These are phyloP conservation scores for Tokudaia muenninki DNA, from an alignment of 2,797 vertebrate genomes.

Conservation along the genomic window DNA sequence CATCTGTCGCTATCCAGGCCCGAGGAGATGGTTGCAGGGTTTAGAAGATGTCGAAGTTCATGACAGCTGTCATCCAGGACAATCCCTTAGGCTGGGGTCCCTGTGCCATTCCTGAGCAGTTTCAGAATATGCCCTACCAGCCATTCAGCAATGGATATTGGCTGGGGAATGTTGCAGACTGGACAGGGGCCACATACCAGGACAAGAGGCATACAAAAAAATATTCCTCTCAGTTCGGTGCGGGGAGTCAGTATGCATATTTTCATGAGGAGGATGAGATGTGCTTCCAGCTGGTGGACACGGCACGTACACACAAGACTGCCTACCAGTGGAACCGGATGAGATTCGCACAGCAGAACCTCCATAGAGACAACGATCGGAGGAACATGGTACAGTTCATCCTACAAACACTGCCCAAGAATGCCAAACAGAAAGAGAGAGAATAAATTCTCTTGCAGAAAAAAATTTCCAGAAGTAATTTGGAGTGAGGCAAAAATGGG, in stretches of 20 bases:
- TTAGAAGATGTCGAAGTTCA: too few relatives aligned
- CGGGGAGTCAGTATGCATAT: constrained; percentile 98
- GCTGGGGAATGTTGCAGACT: too few relatives aligned
- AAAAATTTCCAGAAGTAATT: constrained; percentile 99
- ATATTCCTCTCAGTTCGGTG: constrained; percentile 98
- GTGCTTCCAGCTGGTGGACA: constrained; percentile 99
- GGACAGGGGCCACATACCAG: too few relatives aligned
- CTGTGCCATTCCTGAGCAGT: too few relatives aligned
- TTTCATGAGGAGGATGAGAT: constrained; percentile 99
- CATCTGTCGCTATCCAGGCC: too few relatives aligned
- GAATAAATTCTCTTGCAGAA: constrained; percentile 98
- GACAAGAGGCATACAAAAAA: constrained; percentile 90
- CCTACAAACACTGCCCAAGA: constrained; percentile 98
- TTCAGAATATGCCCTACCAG: too few relatives aligned
- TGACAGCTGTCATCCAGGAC: too few relatives aligned
- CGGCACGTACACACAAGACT: constrained; percentile 97
- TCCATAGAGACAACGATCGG: constrained; percentile 97
- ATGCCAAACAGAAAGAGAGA: constrained; percentile 99
- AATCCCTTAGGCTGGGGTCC: too few relatives aligned
- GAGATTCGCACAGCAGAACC: constrained; percentile 98
- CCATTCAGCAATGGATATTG: too few relatives aligned
- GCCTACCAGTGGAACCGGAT: constrained; percentile 99
- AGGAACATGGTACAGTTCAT: constrained; percentile 98
- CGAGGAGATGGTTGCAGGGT: too few relatives aligned
- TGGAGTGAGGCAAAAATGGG: constrained; percentile 98